phyloP scores from a whole-genome alignment of 2,113 vertebrate genomes.

The Etia nguti region DNA sequence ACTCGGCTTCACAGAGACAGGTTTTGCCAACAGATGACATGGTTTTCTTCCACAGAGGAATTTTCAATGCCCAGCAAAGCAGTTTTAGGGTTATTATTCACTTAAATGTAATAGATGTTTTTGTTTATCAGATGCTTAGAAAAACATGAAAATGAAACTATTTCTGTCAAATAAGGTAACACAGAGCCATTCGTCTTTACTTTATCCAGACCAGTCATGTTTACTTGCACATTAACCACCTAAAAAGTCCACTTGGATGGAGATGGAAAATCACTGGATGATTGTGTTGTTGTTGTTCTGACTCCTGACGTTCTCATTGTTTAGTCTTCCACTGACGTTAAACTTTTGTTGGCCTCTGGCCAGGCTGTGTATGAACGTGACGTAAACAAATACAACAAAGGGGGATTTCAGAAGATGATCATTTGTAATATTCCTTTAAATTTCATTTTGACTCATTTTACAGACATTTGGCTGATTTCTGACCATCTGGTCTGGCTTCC shows the following conservation, averaged over 20 bases:
- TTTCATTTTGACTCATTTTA: background rate
- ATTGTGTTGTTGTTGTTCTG: background rate
- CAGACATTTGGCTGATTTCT: background rate
- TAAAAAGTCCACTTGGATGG: accelerated
- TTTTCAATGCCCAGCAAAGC: background rate
- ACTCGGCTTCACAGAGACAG: accelerated
- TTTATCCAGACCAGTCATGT: background rate
- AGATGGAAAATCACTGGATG: background rate
- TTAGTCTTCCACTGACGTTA: background rate
- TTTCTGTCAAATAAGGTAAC: background rate
- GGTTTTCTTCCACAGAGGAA: background rate
- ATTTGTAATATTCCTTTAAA: accelerated
- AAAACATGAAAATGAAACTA: background rate
- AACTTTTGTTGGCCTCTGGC: background rate
- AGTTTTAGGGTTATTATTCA: background rate
- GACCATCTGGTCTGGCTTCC: background rate
- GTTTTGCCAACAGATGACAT: background rate
- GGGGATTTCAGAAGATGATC: background rate
- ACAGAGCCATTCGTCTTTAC: background rate
- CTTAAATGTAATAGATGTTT: background rate
- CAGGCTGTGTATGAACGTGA: background rate
- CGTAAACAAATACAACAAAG: background rate
- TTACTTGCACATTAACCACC: background rate
- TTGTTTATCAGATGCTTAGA: background rate
- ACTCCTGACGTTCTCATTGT: accelerated